These are phyloP conservation scores for Mimumesa dahlbomi DNA, from an alignment of 2,888 invertebrate species.

Conservation along the genomic window DNA sequence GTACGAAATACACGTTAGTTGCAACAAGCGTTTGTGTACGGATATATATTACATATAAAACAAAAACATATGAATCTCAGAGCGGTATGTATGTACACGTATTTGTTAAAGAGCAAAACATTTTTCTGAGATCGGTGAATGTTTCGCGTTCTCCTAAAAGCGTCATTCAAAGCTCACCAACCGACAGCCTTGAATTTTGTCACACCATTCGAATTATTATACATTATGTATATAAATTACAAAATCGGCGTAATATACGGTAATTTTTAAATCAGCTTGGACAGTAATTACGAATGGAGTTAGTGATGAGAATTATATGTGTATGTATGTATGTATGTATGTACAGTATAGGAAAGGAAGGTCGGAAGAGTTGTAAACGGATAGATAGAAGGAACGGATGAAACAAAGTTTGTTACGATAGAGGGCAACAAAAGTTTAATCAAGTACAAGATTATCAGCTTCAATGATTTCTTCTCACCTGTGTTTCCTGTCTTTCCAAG, in stretches of 20 bases:
- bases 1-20: conserved; percentile 18
- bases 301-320: conserved; percentile 19
- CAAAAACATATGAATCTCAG: conserved; percentile 5
- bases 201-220: too few relatives aligned
- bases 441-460: conserved; percentile 12
- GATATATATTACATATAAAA: conserved; percentile 28
- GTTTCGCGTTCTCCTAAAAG: conserved; percentile 5
- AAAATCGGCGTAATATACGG: too few relatives aligned
- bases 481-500: conserved; percentile 80
- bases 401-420: conserved; percentile 13
- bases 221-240: too few relatives aligned
- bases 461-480: conserved; percentile 75
- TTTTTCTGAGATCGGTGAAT: neutral
- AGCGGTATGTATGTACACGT: conserved; percentile 13
- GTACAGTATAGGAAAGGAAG: neutral
- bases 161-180: conserved; percentile 19
- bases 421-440: conserved; percentile 6
- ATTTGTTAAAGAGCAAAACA: neutral
- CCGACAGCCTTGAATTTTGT: too few relatives aligned
- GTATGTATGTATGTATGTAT: neutral
- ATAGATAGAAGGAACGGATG: neutral
- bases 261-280: too few relatives aligned
- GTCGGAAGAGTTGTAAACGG: neutral
- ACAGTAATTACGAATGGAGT: conserved; percentile 36
- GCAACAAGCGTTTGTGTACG: conserved; percentile 32